phyloP scores from a whole-genome alignment of 2,888 invertebrate species.

The Drosophila phalerata region DNA sequence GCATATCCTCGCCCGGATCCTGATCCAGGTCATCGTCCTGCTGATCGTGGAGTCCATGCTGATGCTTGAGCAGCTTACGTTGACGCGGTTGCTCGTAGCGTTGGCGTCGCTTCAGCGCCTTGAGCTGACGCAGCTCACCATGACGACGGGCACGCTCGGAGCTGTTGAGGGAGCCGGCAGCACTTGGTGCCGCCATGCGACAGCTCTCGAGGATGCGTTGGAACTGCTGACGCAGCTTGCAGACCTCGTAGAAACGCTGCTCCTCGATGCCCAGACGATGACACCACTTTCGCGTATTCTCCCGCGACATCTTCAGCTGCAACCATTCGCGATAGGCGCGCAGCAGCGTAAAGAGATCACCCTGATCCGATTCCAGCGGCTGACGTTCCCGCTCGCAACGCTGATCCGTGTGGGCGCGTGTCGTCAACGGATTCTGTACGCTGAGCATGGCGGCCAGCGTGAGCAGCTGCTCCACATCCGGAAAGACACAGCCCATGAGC shows the following conservation, averaged over 20 bases:
- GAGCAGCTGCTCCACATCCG: conserved; percentile 94
- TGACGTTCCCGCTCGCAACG: conserved; percentile 93
- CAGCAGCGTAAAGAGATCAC: conserved; percentile 96
- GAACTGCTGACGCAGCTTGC: conserved; percentile 96
- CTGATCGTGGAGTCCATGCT: conserved; percentile 78
- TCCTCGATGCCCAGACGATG: conserved; percentile 96
- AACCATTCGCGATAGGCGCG: conserved; percentile 96
- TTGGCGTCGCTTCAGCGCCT: conserved; percentile 91
- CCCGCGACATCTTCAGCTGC: conserved; percentile 88
- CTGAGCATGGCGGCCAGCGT: conserved; percentile 96
- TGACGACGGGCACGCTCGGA: conserved; percentile 93
- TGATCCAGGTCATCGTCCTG: conserved; percentile 86
- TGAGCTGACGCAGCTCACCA: conserved; percentile 95
- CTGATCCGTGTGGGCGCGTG: conserved; percentile 93
- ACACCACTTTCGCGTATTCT: conserved; percentile 92
- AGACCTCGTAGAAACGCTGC: conserved; percentile 98
- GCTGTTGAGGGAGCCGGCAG: conserved; percentile 87
- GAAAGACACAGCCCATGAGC: conserved; percentile 95
- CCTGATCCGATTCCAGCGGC: conserved; percentile 96
- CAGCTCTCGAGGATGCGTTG: conserved; percentile 92
- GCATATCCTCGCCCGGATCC: conserved; percentile 87
- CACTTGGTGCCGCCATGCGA: conserved; percentile 85
- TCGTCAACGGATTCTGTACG: conserved; percentile 96
- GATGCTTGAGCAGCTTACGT: conserved; percentile 87
- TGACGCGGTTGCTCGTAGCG: conserved; percentile 90